Conservation (phyloP, 2,113 vertebrate genomes). For the Toxotes jaculatrix region DNA sequence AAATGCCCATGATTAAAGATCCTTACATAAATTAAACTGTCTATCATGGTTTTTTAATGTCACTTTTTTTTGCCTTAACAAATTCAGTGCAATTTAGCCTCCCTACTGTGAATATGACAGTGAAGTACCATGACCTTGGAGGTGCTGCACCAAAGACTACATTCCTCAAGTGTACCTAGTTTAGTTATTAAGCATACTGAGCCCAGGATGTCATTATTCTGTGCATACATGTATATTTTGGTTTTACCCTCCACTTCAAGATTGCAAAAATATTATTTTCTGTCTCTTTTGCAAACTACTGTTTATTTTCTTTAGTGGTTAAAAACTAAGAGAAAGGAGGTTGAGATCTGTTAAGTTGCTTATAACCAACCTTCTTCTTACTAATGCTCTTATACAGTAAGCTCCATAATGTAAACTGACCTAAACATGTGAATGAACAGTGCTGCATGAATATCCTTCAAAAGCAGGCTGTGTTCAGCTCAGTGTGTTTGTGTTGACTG, state of each 20-base stretch:
- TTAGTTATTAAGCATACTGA: constrained; percentile 12
- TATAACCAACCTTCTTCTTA: not conserved
- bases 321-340: not conserved
- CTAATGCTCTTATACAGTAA: constrained; percentile 1
- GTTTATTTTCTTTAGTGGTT: not conserved
- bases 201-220: constrained; percentile 10
- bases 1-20: constrained; percentile 66
- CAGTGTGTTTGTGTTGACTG: constrained; percentile 23
- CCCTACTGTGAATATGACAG: constrained; percentile 1
- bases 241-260: not conserved
- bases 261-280: not conserved
- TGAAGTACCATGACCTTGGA: not conserved
- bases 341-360: not conserved
- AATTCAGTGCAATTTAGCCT: constrained; percentile 9
- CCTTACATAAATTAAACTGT: constrained; percentile 57
- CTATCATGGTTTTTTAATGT: constrained; percentile 36
- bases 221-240: not conserved
- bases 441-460: not conserved
- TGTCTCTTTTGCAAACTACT: not conserved
- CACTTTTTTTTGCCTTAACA: not conserved
- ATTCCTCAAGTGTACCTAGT: constrained; percentile 2
- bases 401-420: not conserved
- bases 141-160: constrained; percentile 9
- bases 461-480: not conserved
- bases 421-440: constrained; percentile 15